Evolutionary conservation across 2,888 invertebrate genomes (phyloP), one percentile per base, ranked within the genome.

Genomic region (Agonopterix subpropinquella): DNA sequence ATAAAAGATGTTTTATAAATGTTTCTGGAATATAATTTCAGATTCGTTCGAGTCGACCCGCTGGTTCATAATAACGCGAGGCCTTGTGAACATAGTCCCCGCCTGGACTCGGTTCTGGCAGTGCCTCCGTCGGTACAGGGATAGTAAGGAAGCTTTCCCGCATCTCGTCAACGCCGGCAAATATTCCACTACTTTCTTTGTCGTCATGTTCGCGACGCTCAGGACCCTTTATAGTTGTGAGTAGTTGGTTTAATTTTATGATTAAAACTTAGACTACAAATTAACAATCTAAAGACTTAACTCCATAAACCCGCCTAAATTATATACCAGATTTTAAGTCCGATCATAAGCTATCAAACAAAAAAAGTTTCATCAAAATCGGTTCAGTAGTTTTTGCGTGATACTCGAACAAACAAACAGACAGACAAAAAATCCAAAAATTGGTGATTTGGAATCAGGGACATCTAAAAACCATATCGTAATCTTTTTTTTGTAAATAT

Each of bases 31-130:
- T 28, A 5, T 28, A 0, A 10, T 36, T 18, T 8, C 67, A 83
- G 84, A 60, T 35, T 48, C 64, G 2, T 91, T 91, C 50, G 92
- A 93, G 59, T 92, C 93, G 58, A 90, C 92, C 65, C 91, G 92
- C 53, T 93, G 92, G 67, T 93, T 92, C 57, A 91, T 93, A 57
- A 91, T 95, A 45, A 90, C 96, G 36, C 91, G 98, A 4, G 94
- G 97, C 0, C 82, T 98, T 8, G 95, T 99, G 37, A 95, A 95
- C 64, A 95, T 97, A 62, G 86, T 99, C 15, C 99, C 99, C 0
- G 98, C 99, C 0, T 98, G 98, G 97, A 96, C 97, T 58, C 93
- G 99, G 36, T 99, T 99, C 85, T 97, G 98, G 48, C 99, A 99
- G 78, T 99, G 99, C 66, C 80, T 99, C 48, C 91, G 99, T 0